These are phyloP conservation scores for Falcaria lacertinaria DNA, from an alignment of 2,888 invertebrate genomes.

Conservation along the genomic window DNA sequence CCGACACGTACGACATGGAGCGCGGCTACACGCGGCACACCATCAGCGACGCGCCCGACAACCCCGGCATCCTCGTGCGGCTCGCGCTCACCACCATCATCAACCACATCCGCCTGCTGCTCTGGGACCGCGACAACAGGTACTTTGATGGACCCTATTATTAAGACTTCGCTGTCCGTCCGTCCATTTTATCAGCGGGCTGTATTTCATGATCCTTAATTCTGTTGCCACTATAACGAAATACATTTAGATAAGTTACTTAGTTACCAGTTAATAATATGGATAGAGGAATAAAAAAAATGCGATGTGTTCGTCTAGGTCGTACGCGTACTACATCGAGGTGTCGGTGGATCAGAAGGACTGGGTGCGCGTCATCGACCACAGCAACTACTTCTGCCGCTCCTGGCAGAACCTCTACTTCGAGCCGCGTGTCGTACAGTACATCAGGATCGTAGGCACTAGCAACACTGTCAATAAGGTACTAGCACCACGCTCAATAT, in stretches of 20 bases:
- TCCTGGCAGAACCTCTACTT: conserved; percentile 98
- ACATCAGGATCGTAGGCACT: conserved; percentile 90
- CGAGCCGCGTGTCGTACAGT: conserved; percentile 91
- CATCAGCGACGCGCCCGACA: conserved; percentile 85
- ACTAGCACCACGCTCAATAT: background rate
- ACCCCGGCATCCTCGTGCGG: conserved; percentile 90
- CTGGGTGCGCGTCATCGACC: conserved; percentile 96
- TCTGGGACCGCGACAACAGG: conserved; percentile 97
- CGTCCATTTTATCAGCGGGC: too few relatives aligned
- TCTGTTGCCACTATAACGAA: too few relatives aligned
- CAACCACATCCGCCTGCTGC: conserved; percentile 93
- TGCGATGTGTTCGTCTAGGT: conserved; percentile 60
- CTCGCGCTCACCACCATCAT: conserved; percentile 92
- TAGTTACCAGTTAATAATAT: too few relatives aligned
- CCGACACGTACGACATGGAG: conserved; percentile 93
- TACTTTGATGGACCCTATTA: too few relatives aligned
- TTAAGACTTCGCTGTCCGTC: too few relatives aligned
- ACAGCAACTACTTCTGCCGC: conserved; percentile 94
- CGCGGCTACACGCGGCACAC: conserved; percentile 94
- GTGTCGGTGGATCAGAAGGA: conserved; percentile 97
- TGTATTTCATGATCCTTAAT: too few relatives aligned
- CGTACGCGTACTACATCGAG: conserved; percentile 94
- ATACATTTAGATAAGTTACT: too few relatives aligned
- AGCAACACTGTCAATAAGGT: conserved; percentile 97
- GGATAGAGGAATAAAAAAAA: background rate